Percentiles rank a stretch among this genome's conserved stretches.
phyloP scores from a whole-genome alignment of 2,113 vertebrate species.

The Vidua macroura region DNA sequence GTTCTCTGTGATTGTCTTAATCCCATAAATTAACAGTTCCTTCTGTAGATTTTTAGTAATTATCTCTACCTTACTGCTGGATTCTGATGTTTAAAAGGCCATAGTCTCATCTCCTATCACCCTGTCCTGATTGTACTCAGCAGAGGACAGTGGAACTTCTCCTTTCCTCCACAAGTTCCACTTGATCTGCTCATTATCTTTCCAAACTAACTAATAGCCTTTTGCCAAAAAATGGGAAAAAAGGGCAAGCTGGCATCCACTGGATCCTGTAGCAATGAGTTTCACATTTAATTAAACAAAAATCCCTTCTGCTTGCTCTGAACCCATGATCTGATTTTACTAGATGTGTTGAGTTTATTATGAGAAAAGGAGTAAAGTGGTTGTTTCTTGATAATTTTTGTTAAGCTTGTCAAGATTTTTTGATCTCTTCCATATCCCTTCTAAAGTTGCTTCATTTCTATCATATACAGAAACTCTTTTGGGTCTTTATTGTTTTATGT shows the following conservation, averaged over 20 bases:
- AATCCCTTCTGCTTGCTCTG: not conserved
- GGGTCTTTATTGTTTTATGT: not conserved
- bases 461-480: not conserved
- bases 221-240: not conserved
- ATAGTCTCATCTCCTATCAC: accelerated
- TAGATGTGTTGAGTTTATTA: not conserved
- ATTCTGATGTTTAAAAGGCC: not conserved
- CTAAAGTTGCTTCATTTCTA: not conserved
- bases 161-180: not conserved
- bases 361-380: not conserved
- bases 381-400: not conserved
- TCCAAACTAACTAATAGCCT: not conserved
- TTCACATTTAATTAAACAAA: not conserved
- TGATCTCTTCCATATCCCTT: not conserved
- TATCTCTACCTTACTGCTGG: not conserved
- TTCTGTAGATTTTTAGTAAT: not conserved
- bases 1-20: not conserved
- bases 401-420: not conserved
- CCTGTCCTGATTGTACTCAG: accelerated
- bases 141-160: not conserved
- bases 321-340: not conserved
- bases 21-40: not conserved
- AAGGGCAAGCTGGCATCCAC: not conserved
- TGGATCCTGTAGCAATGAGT: not conserved
- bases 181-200: not conserved